phyloP scores from a whole-genome alignment of 1,140 invertebrate genomes.

The Sminthurides bifidus region DNA sequence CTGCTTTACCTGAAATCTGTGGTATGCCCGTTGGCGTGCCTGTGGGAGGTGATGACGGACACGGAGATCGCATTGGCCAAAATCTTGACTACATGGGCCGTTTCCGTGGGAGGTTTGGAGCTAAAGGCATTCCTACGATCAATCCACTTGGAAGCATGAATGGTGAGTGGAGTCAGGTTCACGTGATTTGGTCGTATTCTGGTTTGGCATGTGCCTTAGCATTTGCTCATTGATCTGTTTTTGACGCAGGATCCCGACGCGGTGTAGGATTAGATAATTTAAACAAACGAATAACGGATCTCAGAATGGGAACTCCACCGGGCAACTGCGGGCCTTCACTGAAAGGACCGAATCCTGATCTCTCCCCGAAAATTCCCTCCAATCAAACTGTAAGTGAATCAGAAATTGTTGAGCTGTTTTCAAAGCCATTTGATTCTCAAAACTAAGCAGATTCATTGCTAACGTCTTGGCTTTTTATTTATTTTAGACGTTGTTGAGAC shows the following conservation, averaged over 20 bases:
- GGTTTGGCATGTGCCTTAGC: too few relatives aligned
- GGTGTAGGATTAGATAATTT: slow-evolving; percentile 46
- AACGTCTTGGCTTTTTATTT: slow-evolving; percentile 1
- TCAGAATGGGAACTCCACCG: slow-evolving; percentile 50
- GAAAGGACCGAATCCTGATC: slow-evolving; percentile 15
- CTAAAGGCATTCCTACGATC: slow-evolving; percentile 17
- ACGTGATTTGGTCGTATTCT: background rate
- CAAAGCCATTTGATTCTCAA: too few relatives aligned
- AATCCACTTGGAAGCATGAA: slow-evolving; percentile 1
- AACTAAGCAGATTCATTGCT: too few relatives aligned
- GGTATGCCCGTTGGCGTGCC: slow-evolving; percentile 18
- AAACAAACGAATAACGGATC: slow-evolving; percentile 57
- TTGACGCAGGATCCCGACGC: slow-evolving; percentile 25
- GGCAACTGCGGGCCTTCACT: slow-evolving; percentile 29
- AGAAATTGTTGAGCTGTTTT: too few relatives aligned
- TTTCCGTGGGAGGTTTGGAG: slow-evolving; percentile 34
- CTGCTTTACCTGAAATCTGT: slow-evolving; percentile 21
- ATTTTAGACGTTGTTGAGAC: slow-evolving; percentile 20
- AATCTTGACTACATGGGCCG: slow-evolving; percentile 28
- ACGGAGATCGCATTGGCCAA: slow-evolving; percentile 8
- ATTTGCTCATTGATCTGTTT: background rate
- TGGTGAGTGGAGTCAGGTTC: background rate
- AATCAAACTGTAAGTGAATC: slow-evolving; percentile 15
- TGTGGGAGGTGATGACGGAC: slow-evolving; percentile 23
- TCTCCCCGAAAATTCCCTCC: slow-evolving; percentile 23